Percentiles rank a stretch among this genome's conserved stretches.
These are phyloP conservation scores for Yasuhikotakia modesta DNA, from an alignment of 2,797 vertebrate species.

Conservation along the genomic window DNA sequence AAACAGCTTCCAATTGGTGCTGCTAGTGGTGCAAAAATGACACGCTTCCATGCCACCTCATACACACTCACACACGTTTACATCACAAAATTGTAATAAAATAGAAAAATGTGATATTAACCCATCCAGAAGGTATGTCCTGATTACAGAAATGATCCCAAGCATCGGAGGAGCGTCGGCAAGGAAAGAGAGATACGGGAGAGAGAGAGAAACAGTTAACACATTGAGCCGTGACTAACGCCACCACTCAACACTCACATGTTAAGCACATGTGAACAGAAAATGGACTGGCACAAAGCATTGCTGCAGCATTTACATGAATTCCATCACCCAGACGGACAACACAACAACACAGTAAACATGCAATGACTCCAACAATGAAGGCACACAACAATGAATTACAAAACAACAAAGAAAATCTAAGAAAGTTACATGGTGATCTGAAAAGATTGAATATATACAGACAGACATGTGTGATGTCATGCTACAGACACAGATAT, in stretches of 20 bases:
- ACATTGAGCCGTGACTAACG: constrained; percentile 41
- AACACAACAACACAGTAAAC: constrained; percentile 31
- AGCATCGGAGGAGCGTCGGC: constrained; percentile 67
- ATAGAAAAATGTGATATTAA: constrained; percentile 82
- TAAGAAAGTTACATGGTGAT: constrained; percentile 29
- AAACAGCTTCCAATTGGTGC: too few species aligned
- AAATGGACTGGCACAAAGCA: constrained; percentile 17
- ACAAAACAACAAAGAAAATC: not conserved
- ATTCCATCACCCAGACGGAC: constrained; percentile 15
- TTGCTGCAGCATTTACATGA: not conserved
- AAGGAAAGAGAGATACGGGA: constrained; percentile 43
- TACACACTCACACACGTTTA: constrained; percentile 43
- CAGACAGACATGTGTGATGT: too few species aligned
- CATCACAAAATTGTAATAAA: constrained; percentile 51
- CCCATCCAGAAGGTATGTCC: constrained; percentile 98
- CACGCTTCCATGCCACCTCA: not conserved
- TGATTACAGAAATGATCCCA: constrained; percentile 78
- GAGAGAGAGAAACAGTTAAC: constrained; percentile 58
- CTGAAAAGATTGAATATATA: constrained; percentile 8
- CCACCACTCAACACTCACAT: constrained; percentile 39
- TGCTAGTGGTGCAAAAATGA: not conserved
- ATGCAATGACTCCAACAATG: constrained; percentile 25
- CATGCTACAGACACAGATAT: not conserved
- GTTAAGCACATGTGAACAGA: constrained; percentile 23
- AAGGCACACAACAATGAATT: not conserved